These are phyloP conservation scores for Nothoprocta pentlandii DNA, from an alignment of 2,113 vertebrate species.

Conservation along the genomic window DNA sequence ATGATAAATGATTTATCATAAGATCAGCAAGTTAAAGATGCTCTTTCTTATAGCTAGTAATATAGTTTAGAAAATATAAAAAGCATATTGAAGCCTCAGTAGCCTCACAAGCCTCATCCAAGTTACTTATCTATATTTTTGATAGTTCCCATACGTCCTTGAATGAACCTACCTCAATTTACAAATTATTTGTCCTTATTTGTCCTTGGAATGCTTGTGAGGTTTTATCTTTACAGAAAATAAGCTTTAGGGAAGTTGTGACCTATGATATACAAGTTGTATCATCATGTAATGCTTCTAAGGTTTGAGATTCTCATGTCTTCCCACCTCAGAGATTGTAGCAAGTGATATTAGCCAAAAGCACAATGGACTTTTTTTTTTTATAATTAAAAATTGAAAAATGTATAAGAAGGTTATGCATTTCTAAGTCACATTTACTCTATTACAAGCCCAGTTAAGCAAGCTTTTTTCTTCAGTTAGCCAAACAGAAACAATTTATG, in stretches of 20 bases:
- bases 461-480: background rate
- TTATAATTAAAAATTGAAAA: background rate
- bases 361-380: background rate
- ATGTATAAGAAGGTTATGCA: background rate
- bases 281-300: background rate
- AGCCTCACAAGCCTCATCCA: background rate
- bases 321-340: background rate
- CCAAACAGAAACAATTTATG: background rate
- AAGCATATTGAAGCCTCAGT: background rate
- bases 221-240: background rate
- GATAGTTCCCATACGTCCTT: background rate
- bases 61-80: background rate
- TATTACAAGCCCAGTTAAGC: background rate
- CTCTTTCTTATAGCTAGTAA: background rate
- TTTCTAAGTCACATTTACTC: background rate
- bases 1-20: slow-evolving; percentile 9
- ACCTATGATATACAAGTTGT: background rate
- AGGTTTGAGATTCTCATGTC: background rate
- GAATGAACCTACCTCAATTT: background rate
- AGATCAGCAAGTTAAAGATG: background rate
- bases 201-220: background rate
- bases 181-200: background rate
- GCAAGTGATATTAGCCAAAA: background rate
- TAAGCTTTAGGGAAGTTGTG: background rate
- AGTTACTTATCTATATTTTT: background rate